Conservation (phyloP, 2,888 invertebrate genomes). For the Cyaniris semiargus region DNA sequence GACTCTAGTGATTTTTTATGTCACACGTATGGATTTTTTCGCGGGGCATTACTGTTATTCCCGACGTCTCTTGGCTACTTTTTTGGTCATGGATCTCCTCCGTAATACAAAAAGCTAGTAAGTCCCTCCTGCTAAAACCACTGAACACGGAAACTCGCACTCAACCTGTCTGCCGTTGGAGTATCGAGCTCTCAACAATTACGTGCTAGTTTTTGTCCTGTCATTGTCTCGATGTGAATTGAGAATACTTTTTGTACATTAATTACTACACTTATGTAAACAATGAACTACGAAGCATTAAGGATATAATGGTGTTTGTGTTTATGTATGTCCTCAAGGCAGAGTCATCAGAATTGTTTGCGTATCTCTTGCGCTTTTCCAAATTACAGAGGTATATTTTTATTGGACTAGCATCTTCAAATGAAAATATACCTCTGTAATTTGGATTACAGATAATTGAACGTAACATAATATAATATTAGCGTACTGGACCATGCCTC, state of each 20-base stretch:
- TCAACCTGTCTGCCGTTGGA: neutral
- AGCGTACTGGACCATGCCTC: too few relatives aligned
- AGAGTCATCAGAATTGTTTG: neutral
- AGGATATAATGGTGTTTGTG: neutral
- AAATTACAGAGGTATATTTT: too few relatives aligned
- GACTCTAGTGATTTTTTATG: too few relatives aligned
- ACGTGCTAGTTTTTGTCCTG: neutral
- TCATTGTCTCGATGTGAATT: slow-evolving; percentile 13
- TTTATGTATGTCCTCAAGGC: neutral
- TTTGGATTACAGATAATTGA: too few relatives aligned
- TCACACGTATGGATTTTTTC: too few relatives aligned
- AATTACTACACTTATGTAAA: slow-evolving; percentile 16
- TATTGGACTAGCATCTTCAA: too few relatives aligned
- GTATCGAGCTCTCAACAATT: neutral
- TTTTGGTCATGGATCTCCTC: too few relatives aligned
- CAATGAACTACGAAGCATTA: slow-evolving; percentile 18
- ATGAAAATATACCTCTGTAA: too few relatives aligned
- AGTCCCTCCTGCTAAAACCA: neutral
- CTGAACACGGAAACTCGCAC: neutral
- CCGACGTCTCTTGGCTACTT: too few relatives aligned
- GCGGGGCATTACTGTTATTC: too few relatives aligned
- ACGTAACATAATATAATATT: too few relatives aligned
- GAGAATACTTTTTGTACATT: slow-evolving; percentile 6
- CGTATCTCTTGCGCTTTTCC: neutral
- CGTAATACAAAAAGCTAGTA: neutral